phyloP scores from a whole-genome alignment of 2,113 vertebrate genomes.

The Tachysurus vachellii region DNA sequence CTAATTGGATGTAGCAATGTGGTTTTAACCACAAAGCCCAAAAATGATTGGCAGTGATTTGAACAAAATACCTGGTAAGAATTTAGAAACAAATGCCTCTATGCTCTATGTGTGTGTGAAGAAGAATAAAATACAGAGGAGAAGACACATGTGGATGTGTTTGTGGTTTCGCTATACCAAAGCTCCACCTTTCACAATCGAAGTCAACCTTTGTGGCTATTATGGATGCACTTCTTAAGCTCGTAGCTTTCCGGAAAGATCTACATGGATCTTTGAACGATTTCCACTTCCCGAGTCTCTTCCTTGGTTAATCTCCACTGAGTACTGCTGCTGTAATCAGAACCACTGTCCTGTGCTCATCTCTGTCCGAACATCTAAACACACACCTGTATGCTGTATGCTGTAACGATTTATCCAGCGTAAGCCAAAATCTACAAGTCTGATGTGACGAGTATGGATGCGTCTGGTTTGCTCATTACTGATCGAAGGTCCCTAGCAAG shows the following conservation, averaged over 20 bases:
- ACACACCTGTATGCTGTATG: too few species aligned
- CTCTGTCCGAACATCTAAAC: background rate
- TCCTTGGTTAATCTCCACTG: too few species aligned
- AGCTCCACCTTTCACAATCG: background rate
- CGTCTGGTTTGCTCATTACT: too few species aligned
- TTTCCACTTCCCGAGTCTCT: background rate
- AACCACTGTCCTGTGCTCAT: background rate
- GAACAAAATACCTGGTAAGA: constrained; percentile 44
- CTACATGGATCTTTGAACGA: background rate
- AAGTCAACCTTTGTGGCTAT: background rate
- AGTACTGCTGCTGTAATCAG: background rate
- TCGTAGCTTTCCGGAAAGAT: background rate
- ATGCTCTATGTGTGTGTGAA: constrained; percentile 45
- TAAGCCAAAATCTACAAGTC: background rate
- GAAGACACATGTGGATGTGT: background rate
- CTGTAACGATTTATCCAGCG: too few species aligned
- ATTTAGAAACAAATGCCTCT: constrained; percentile 49
- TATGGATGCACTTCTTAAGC: background rate
- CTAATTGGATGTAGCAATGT: constrained; percentile 70
- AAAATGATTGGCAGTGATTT: constrained; percentile 60
- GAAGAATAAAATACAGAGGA: background rate
- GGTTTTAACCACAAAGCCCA: constrained; percentile 60
- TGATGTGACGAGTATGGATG: too few species aligned
- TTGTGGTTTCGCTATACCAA: background rate
- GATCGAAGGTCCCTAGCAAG: background rate